phyloP scores from a whole-genome alignment of 2,797 vertebrate genomes.

The Notoglanidium macrostoma region DNA sequence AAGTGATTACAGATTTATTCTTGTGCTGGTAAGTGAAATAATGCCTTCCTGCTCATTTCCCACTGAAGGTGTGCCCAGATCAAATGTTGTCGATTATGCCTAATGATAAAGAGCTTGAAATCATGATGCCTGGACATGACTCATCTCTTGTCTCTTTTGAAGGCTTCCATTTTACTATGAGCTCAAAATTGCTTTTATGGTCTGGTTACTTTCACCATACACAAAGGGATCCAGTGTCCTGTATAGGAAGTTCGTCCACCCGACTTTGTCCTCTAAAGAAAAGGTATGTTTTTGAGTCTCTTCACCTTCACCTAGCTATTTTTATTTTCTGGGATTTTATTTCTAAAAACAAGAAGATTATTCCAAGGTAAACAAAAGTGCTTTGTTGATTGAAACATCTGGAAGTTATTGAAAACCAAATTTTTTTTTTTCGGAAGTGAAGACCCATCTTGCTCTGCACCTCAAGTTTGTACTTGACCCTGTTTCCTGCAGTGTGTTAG shows the following conservation, averaged over 20 bases:
- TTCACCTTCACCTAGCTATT: slow-evolving; percentile 28
- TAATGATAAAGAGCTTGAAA: slow-evolving; percentile 15
- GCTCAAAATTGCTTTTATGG: slow-evolving; percentile 98
- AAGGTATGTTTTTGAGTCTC: slow-evolving; percentile 80
- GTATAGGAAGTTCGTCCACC: slow-evolving; percentile 98
- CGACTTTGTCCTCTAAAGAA: slow-evolving; percentile 97
- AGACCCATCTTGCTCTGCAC: neutral
- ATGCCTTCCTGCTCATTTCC: slow-evolving; percentile 9
- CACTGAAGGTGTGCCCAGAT: neutral
- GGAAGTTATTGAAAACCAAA: neutral
- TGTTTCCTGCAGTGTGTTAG: slow-evolving; percentile 40
- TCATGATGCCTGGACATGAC: slow-evolving; percentile 9
- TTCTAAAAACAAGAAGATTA: neutral
- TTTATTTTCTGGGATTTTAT: slow-evolving; percentile 1
- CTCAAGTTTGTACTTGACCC: slow-evolving; percentile 32
- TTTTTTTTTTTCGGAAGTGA: neutral
- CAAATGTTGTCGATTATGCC: slow-evolving; percentile 1
- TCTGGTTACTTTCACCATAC: slow-evolving; percentile 97
- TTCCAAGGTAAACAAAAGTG: neutral
- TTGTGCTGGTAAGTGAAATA: slow-evolving; percentile 88
- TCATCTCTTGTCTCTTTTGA: slow-evolving; percentile 56
- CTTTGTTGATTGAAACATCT: neutral
- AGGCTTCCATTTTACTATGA: slow-evolving; percentile 99
- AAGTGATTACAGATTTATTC: slow-evolving; percentile 97
- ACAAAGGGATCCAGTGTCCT: slow-evolving; percentile 98